These are phyloP conservation scores for Pandemis cinnamomeana DNA, from an alignment of 2,888 invertebrate genomes.

Conservation along the genomic window DNA sequence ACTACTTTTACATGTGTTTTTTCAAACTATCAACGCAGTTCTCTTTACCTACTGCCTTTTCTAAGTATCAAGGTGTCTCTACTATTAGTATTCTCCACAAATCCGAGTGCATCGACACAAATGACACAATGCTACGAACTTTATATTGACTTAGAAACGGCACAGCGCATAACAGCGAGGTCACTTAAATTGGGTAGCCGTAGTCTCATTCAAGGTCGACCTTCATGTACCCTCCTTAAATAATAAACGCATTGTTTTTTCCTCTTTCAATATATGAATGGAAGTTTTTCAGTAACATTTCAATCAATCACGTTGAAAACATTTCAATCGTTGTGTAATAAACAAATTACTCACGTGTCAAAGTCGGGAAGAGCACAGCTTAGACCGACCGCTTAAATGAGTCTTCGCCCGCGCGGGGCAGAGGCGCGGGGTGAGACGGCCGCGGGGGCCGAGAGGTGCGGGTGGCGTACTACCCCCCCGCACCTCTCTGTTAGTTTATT, in stretches of 20 bases:
- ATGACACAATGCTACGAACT: conserved; percentile 24
- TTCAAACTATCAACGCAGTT: too few species aligned
- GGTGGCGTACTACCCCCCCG: too few species aligned
- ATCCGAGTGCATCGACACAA: conserved; percentile 36
- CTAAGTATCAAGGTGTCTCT: background rate
- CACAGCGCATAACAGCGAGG: conserved; percentile 33
- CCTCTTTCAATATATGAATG: background rate
- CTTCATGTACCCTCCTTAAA: background rate
- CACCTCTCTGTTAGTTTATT: too few species aligned
- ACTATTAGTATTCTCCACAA: conserved; percentile 31
- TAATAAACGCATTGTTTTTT: background rate
- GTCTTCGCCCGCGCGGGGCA: too few species aligned
- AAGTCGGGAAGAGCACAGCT: too few species aligned
- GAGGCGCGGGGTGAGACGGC: too few species aligned
- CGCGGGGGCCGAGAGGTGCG: too few species aligned
- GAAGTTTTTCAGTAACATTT: background rate
- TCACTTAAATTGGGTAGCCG: conserved; percentile 10
- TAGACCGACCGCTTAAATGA: too few species aligned
- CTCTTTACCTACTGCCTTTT: background rate
- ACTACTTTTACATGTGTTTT: too few species aligned
- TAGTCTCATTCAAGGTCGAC: background rate
- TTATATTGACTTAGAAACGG: conserved; percentile 20
- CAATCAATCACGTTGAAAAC: too few species aligned
- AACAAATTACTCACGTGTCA: too few species aligned
- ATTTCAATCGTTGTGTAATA: too few species aligned